These are phyloP conservation scores for Hirtodrosophila cameraria DNA, from an alignment of 2,888 invertebrate genomes.

Conservation along the genomic window DNA sequence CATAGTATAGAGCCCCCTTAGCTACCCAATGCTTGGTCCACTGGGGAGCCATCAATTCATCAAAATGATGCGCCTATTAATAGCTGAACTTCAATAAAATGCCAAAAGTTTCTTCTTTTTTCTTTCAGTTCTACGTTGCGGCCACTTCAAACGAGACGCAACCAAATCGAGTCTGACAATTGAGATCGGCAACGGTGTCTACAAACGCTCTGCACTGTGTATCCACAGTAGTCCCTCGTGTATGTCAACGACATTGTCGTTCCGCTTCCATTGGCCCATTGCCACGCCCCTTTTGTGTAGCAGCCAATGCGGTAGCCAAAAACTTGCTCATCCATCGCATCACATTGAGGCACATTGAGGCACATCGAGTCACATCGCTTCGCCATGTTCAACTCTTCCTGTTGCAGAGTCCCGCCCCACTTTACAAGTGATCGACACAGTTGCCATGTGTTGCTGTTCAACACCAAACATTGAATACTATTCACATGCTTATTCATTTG, in stretches of 20 bases:
- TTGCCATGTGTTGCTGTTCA: slow-evolving; percentile 41
- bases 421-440: slow-evolving; percentile 64
- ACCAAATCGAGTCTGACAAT: slow-evolving; percentile 67
- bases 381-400: slow-evolving; percentile 70
- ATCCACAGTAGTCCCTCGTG: slow-evolving; percentile 26
- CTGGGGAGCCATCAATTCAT: slow-evolving; percentile 80
- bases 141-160: slow-evolving; percentile 63
- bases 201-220: too few relatives aligned
- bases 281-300: slow-evolving; percentile 72
- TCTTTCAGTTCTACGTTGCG: slow-evolving; percentile 27
- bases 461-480: slow-evolving; percentile 3
- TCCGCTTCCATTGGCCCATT: slow-evolving; percentile 37
- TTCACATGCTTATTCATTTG: slow-evolving; percentile 11
- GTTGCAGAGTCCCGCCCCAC: slow-evolving; percentile 62
- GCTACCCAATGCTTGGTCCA: slow-evolving; percentile 38
- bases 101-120: slow-evolving; percentile 51
- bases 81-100: slow-evolving; percentile 72
- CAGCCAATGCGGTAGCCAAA: slow-evolving; percentile 69
- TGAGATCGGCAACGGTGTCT: slow-evolving; percentile 17
- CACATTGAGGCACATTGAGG: slow-evolving; percentile 14
- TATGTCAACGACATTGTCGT: slow-evolving; percentile 67
- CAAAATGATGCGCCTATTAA: slow-evolving; percentile 71
- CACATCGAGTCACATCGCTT: too few relatives aligned
- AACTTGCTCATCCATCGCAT: slow-evolving; percentile 56
- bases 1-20: too few relatives aligned